A percentile compares a stretch with the other conserved stretches of the same genome.
Conservation (phyloP, 2,888 invertebrate species). For the Diarsia rubi region DNA sequence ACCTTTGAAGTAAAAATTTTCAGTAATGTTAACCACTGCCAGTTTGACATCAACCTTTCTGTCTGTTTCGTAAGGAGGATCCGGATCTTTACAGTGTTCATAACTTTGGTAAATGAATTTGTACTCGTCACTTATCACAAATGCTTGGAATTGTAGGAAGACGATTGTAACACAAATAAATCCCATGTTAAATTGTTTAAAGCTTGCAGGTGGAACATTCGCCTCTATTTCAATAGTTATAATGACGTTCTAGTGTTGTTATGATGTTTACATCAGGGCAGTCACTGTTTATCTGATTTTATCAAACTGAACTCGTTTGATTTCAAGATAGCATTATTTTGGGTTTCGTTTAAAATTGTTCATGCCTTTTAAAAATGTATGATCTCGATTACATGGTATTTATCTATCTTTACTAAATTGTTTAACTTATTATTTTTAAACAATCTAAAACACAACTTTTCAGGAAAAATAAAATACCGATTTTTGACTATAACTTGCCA, state of each 20-base stretch:
- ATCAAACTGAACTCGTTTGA: conserved; percentile 7
- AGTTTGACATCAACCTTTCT: neutral
- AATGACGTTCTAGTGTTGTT: neutral
- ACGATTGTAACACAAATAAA: neutral
- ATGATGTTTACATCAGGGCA: neutral
- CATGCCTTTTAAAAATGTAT: neutral
- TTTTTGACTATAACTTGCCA: no score
- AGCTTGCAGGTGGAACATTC: neutral
- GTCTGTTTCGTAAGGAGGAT: conserved; percentile 23
- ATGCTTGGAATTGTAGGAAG: neutral
- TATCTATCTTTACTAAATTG: neutral
- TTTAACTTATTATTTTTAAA: neutral
- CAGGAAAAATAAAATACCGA: no score
- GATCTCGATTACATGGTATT: neutral
- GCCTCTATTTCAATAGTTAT: neutral
- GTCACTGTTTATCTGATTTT: conserved; percentile 27
- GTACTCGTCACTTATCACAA: conserved; percentile 1
- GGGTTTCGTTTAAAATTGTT: neutral
- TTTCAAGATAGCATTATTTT: neutral
- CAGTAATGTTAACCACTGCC: conserved; percentile 10
- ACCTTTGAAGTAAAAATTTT: conserved; percentile 1
- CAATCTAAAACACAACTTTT: no score
- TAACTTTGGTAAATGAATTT: conserved; percentile 15
- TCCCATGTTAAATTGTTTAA: conserved; percentile 4
- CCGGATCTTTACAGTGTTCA: conserved; percentile 14